A percentile compares a stretch with the other conserved stretches of the same genome.
phyloP scores from a whole-genome alignment of 2,888 invertebrate species.

The Trichogramma dendrolimi region DNA sequence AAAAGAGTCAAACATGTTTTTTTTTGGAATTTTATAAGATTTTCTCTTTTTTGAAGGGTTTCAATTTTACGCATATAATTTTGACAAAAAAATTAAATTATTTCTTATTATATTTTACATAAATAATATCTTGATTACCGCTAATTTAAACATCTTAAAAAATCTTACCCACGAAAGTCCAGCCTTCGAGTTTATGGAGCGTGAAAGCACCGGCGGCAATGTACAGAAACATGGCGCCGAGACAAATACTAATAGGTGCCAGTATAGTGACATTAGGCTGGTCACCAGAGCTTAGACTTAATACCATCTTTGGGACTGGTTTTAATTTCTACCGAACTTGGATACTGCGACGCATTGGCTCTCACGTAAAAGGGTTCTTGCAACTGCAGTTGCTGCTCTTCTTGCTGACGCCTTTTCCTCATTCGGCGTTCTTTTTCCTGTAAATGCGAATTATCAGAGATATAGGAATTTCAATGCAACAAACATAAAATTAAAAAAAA shows the following conservation, averaged over 20 bases:
- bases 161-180: slow-evolving; percentile 83
- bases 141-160: background rate
- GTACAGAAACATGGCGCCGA: slow-evolving; percentile 87
- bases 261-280: slow-evolving; percentile 64
- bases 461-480: slow-evolving; percentile 9
- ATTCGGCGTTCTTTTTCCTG: slow-evolving; percentile 75
- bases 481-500: background rate
- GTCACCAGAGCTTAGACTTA: slow-evolving; percentile 57
- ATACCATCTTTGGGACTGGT: slow-evolving; percentile 52
- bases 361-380: slow-evolving; percentile 71
- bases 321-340: slow-evolving; percentile 50
- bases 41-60: too few species aligned
- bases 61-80: too few species aligned
- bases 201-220: slow-evolving; percentile 85
- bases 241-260: slow-evolving; percentile 84
- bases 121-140: background rate
- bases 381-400: slow-evolving; percentile 63
- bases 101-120: background rate
- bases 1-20: too few species aligned
- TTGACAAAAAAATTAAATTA: background rate
- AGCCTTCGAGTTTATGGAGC: slow-evolving; percentile 84
- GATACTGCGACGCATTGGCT: slow-evolving; percentile 56
- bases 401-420: slow-evolving; percentile 71
- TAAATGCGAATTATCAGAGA: background rate
- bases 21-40: too few species aligned